phyloP scores from a whole-genome alignment of 2,888 invertebrate genomes.

The Agrochola lota region DNA sequence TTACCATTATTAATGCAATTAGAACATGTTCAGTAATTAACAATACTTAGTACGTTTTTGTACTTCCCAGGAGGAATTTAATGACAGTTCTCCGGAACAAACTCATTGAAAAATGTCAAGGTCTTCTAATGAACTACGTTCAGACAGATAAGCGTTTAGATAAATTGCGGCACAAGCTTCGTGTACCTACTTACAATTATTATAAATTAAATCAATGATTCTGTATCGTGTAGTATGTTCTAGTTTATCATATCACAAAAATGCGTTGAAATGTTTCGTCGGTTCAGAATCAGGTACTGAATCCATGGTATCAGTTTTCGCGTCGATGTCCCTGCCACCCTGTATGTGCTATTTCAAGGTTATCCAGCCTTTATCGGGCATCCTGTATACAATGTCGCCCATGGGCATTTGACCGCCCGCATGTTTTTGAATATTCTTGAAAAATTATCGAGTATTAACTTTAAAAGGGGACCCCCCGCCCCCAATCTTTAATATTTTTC shows the following conservation, averaged over 20 bases:
- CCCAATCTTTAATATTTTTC: too few species aligned
- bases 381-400: too few species aligned
- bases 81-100: slow-evolving; percentile 6
- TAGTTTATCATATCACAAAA: background rate
- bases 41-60: slow-evolving; percentile 3
- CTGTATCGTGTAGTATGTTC: background rate
- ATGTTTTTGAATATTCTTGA: too few species aligned
- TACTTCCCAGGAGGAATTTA: slow-evolving; percentile 16
- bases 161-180: slow-evolving; percentile 33
- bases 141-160: slow-evolving; percentile 45
- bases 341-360: too few species aligned
- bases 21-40: slow-evolving; percentile 11
- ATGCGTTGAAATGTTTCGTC: too few species aligned
- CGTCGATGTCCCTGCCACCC: too few species aligned
- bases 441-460: too few species aligned
- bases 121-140: slow-evolving; percentile 9
- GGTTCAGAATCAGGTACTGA: too few species aligned
- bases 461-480: too few species aligned
- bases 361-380: too few species aligned
- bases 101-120: slow-evolving; percentile 47
- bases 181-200: background rate
- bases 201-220: slow-evolving; percentile 25
- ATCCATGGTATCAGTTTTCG: too few species aligned
- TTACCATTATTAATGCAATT: slow-evolving; percentile 29
- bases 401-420: too few species aligned